Conservation (phyloP, 1,140 invertebrate species). For the Apocrypta bakeri region DNA sequence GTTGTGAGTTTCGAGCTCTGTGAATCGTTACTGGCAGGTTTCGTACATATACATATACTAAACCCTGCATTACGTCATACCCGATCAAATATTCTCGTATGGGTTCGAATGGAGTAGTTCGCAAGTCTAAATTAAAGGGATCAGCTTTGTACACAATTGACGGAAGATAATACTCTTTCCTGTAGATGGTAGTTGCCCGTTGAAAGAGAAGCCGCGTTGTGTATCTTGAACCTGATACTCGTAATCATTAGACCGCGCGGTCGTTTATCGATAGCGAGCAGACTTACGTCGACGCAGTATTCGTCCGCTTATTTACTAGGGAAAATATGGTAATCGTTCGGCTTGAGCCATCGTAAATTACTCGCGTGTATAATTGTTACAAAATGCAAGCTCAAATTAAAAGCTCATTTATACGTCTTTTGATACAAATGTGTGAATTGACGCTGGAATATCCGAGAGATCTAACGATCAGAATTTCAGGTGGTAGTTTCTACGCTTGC, state of each 20-base stretch:
- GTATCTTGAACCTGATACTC: not conserved
- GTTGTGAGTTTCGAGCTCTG: too few relatives aligned
- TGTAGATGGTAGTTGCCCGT: not conserved
- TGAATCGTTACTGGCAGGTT: too few relatives aligned
- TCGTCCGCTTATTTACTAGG: not conserved
- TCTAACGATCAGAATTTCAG: too few relatives aligned
- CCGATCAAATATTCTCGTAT: not conserved
- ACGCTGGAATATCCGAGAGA: too few relatives aligned
- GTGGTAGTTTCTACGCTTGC: too few relatives aligned
- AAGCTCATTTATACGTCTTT: not conserved
- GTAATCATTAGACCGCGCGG: slow-evolving; percentile 11
- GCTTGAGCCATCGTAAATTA: not conserved
- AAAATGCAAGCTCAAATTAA: not conserved
- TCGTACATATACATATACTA: too few relatives aligned
- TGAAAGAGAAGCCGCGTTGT: not conserved
- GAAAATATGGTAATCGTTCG: not conserved
- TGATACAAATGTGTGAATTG: too few relatives aligned
- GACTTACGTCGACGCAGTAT: not conserved
- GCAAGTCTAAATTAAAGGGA: not conserved
- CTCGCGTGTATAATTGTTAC: not conserved
- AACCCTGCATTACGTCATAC: too few relatives aligned
- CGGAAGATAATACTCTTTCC: not conserved
- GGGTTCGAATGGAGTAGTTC: too few relatives aligned
- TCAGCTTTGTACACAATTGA: not conserved
- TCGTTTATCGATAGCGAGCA: not conserved